Percentiles rank a stretch among this genome's conserved stretches.
These are phyloP conservation scores for Fundulus diaphanus DNA, from an alignment of 2,797 vertebrate species.

Conservation along the genomic window DNA sequence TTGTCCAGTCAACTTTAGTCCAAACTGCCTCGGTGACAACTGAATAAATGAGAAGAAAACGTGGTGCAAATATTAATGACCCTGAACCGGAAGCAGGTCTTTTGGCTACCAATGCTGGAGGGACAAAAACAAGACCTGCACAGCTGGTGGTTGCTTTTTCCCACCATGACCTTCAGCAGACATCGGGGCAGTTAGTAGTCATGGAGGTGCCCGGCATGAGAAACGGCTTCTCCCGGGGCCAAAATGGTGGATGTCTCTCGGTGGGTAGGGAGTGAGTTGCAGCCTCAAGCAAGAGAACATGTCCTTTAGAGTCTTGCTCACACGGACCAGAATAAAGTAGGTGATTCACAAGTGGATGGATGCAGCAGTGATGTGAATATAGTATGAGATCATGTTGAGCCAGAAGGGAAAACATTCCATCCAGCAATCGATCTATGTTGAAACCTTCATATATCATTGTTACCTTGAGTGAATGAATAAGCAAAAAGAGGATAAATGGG, in stretches of 20 bases:
- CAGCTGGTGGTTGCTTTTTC: constrained; percentile 11
- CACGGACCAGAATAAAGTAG: constrained; percentile 11
- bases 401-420: constrained; percentile 16
- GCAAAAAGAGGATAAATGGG: constrained; percentile 15
- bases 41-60: neutral
- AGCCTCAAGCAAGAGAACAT: constrained; percentile 17
- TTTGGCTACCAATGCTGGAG: constrained; percentile 5
- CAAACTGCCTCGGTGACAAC: neutral
- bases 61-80: constrained; percentile 11
- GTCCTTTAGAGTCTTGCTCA: constrained; percentile 19
- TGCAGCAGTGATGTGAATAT: constrained; percentile 1
- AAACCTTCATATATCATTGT: neutral
- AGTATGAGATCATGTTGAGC: constrained; percentile 10
- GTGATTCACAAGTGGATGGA: constrained; percentile 15
- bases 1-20: neutral
- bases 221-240: constrained; percentile 23
- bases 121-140: constrained; percentile 7
- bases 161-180: constrained; percentile 28
- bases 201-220: neutral
- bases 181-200: constrained; percentile 18
- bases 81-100: constrained; percentile 11
- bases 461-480: constrained; percentile 14
- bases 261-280: constrained; percentile 19
- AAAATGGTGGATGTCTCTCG: constrained; percentile 19
- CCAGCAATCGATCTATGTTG: constrained; percentile 7